Evolutionary conservation across 2,888 invertebrate species (phyloP), one percentile per base, ranked within the genome.

Genomic region (Drosophila emarginata): DNA sequence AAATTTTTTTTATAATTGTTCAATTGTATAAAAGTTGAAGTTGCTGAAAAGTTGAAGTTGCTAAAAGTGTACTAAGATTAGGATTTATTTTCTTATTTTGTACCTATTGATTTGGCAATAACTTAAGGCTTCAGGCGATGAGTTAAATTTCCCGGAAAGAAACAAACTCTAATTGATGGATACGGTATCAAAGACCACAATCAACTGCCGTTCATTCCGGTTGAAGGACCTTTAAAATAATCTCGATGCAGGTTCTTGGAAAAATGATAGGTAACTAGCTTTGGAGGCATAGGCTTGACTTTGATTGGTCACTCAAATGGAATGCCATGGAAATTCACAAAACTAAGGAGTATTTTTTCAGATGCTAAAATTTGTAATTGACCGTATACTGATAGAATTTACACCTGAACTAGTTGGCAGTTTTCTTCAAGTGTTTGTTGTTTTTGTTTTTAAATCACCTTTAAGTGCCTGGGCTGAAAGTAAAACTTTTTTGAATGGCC

Each of bases 401-500:
- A 18, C 23, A 37, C 52, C 23, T 52, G 21, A 52, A 39, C 61
- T 51, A 36, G 23, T 52, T 37, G 52, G 23, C 40, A 36, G 39
- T 11, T 45, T 45, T 21, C 0, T 2, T 11, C 18, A 18, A 21
- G 21, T 21, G 11, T 21, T 18, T 23, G 32, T 65, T 54, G n/a
- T 39, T 66, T 50, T 51, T 56, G 50, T 18, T 37, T 12, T 26
- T 45, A 21, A 18, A 50, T 56, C 37, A 56, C 28, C 63, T 36
- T 37, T 36, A 72, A 77, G 63, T 70, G 68, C 64, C 57, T 57
- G 61, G 39, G 45, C 72, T 53, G 78, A 77, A 72, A 64, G 52
- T n/a, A 73, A 76, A 77, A 77, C 71, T 84, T 87, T 87, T 78
- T 70, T 70, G 74, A 80, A 78, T 71, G 66, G 52, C 45, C 21